These are phyloP conservation scores for Pandemis heparana DNA, from an alignment of 2,888 invertebrate species.

Conservation along the genomic window DNA sequence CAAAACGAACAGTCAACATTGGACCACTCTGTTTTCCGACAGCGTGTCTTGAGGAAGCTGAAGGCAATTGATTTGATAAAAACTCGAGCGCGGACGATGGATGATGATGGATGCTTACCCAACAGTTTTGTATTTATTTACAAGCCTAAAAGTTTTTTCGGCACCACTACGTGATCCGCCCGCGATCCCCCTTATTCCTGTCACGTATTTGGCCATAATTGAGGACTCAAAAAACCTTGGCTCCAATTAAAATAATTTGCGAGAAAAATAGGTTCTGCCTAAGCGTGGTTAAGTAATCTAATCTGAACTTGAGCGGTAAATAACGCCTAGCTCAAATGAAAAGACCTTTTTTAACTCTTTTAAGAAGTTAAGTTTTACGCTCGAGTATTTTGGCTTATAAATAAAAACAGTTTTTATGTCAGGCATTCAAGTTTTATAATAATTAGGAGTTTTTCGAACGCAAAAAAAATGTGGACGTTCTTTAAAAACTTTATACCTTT, in stretches of 20 bases:
- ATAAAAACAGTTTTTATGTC: neutral
- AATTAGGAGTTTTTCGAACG: no score
- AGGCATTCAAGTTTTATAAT: no score
- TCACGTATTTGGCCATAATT: constrained; percentile 31
- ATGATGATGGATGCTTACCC: constrained; percentile 16
- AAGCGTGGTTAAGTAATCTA: constrained; percentile 4
- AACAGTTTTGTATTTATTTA: constrained; percentile 3
- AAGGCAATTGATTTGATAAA: constrained; percentile 11
- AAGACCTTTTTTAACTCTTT: neutral
- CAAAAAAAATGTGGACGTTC: no score
- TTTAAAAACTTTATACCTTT: no score
- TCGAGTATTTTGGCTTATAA: neutral
- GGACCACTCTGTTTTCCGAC: neutral
- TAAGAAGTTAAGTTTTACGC: neutral
- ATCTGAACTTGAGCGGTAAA: constrained; percentile 6
- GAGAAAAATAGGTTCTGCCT: neutral
- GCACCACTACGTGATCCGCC: neutral
- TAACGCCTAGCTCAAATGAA: neutral
- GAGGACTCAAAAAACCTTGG: constrained; percentile 12
- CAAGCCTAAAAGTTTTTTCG: constrained; percentile 6
- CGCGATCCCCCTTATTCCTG: constrained; percentile 5
- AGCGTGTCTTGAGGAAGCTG: neutral
- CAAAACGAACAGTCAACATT: neutral
- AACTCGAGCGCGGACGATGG: neutral
- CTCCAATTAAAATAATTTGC: constrained; percentile 28